Evolutionary conservation across 2,113 vertebrate genomes (phyloP).

Genomic region (Lonchura striata): DNA sequence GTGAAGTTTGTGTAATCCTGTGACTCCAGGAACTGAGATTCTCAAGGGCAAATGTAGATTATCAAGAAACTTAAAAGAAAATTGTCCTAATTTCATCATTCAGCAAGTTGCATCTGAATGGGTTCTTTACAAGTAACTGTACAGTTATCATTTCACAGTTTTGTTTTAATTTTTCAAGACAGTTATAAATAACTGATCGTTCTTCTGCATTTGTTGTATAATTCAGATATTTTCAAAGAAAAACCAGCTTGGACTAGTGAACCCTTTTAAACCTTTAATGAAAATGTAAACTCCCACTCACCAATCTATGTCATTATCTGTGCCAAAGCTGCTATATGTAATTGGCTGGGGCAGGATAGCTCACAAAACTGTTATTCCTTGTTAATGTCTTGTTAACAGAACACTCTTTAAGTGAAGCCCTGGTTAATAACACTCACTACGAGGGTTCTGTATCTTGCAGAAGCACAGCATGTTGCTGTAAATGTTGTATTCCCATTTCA

Average conservation of each 20-base stretch:
- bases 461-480: background rate
- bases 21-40: background rate
- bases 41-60: background rate
- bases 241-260: background rate
- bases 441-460: background rate
- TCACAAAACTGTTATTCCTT: background rate
- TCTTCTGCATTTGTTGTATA: background rate
- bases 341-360: background rate
- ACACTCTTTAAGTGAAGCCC: background rate
- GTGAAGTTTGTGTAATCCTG: background rate
- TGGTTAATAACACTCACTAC: background rate
- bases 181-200: background rate
- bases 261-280: constrained; percentile 15
- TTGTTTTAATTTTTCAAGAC: background rate
- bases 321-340: background rate
- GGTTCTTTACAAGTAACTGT: background rate
- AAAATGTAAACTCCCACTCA: constrained; percentile 9
- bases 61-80: background rate
- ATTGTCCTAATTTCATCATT: background rate
- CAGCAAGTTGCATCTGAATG: background rate
- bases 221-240: constrained; percentile 33
- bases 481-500: background rate
- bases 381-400: background rate
- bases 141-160: background rate
- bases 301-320: background rate